Percentiles rank a stretch among this genome's conserved stretches.
Conservation (phyloP, 2,113 vertebrate genomes). For the Pica pica region DNA sequence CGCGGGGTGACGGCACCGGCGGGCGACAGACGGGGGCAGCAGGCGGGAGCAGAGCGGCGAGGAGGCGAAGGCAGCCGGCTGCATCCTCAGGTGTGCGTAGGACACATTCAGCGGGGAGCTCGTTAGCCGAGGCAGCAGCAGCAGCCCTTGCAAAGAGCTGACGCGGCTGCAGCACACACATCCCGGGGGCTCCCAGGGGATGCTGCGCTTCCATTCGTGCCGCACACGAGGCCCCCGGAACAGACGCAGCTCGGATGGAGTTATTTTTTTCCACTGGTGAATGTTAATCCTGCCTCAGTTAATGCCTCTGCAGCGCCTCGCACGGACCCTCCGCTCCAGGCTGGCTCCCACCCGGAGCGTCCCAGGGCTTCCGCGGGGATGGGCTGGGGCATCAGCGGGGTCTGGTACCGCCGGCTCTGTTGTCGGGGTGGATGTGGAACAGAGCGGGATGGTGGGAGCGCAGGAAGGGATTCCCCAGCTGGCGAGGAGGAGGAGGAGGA, state of each 20-base stretch:
- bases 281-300: conserved; percentile 27
- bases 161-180: conserved; percentile 28
- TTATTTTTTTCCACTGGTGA: neutral
- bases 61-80: neutral
- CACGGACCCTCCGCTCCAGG: neutral
- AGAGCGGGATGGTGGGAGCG: neutral
- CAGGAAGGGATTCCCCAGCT: neutral
- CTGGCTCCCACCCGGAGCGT: neutral
- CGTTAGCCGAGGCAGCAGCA: conserved; percentile 32
- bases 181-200: conserved; percentile 50
- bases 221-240: neutral
- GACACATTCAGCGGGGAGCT: conserved; percentile 49
- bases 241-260: conserved; percentile 41
- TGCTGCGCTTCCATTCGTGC: conserved; percentile 17
- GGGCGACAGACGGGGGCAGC: neutral
- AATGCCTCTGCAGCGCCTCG: neutral
- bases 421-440: neutral
- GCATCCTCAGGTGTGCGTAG: conserved; percentile 6
- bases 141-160: conserved; percentile 58
- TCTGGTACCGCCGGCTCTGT: neutral
- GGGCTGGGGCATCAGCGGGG: neutral
- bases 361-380: neutral
- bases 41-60: neutral
- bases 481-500: neutral
- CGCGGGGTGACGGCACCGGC: neutral